These are phyloP conservation scores for Cryptus armator DNA, from an alignment of 2,888 invertebrate species.

Conservation along the genomic window DNA sequence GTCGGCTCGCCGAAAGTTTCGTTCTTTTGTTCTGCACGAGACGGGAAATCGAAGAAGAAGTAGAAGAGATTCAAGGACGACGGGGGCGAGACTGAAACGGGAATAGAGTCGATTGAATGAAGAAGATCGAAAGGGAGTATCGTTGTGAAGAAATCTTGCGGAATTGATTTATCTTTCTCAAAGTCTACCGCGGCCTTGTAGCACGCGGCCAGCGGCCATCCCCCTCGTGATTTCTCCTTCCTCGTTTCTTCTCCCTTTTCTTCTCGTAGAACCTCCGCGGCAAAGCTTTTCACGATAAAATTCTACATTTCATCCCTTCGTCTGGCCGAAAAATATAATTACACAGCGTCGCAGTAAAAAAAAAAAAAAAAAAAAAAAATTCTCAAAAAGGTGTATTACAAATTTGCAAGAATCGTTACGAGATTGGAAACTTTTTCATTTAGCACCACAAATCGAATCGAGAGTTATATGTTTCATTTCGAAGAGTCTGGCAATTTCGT, in stretches of 20 bases:
- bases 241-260: conserved; percentile 34
- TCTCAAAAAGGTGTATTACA: no score
- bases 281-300: conserved; percentile 63
- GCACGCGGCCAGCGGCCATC: conserved; percentile 36
- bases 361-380: conserved; percentile 24
- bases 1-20: conserved; percentile 61
- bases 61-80: conserved; percentile 31
- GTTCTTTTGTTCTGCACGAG: conserved; percentile 26
- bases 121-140: conserved; percentile 67
- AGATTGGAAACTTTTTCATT: neutral
- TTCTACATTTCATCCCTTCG: conserved; percentile 52
- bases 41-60: conserved; percentile 33
- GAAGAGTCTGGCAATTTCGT: conserved; percentile 9
- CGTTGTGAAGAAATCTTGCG: conserved; percentile 69
- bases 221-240: conserved; percentile 45
- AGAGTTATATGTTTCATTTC: conserved; percentile 32
- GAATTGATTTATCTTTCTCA: conserved; percentile 77
- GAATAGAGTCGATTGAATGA: conserved; percentile 1
- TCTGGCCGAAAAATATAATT: conserved; percentile 15
- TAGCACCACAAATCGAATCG: neutral
- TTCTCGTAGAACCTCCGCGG: conserved; percentile 13
- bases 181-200: conserved; percentile 64
- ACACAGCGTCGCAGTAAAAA: conserved; percentile 47
- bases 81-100: neutral
- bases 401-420: neutral